Percentiles rank a stretch among this genome's conserved stretches.
Evolutionary conservation across 64 coral and sea anemone genomes (phyloP).

Genomic region (Montipora foliosa): DNA sequence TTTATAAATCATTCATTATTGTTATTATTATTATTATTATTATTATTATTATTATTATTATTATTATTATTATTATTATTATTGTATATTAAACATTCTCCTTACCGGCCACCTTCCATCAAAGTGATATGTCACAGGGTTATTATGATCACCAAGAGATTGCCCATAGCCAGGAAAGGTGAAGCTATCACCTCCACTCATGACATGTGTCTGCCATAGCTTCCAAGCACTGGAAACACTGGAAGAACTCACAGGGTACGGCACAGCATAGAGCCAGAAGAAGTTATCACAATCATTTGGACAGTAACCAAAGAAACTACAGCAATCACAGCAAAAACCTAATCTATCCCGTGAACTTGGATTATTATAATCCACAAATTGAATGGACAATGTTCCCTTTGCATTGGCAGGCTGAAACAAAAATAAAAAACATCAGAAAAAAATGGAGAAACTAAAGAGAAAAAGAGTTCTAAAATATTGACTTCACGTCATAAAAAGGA

Average conservation of each 20-base stretch:
- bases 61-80: too few relatives aligned
- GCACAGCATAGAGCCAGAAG: constrained; percentile 55
- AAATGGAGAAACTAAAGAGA: too few relatives aligned
- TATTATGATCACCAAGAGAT: constrained; percentile 38
- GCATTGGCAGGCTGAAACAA: constrained; percentile 35
- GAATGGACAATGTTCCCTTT: constrained; percentile 79
- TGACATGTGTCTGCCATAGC: constrained; percentile 62
- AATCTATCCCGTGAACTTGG: constrained; percentile 54
- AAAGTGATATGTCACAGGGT: constrained; percentile 85
- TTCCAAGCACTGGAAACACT: constrained; percentile 13
- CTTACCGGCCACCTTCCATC: constrained; percentile 79
- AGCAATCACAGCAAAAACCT: constrained; percentile 79
- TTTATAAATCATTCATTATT: too few relatives aligned
- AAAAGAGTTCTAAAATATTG: too few relatives aligned
- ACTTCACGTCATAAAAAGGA: too few relatives aligned
- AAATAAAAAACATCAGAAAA: neutral
- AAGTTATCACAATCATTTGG: constrained; percentile 87
- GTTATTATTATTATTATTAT: too few relatives aligned
- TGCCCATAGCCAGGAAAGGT: constrained; percentile 76
- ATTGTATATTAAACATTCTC: neutral
- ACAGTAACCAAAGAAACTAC: constrained; percentile 55
- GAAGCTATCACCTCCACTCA: constrained; percentile 69
- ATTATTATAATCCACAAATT: constrained; percentile 80
- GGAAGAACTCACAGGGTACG: constrained; percentile 58
- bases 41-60: too few relatives aligned